Evolutionary conservation across 2,797 vertebrate species (phyloP).

Genomic region (Synanceia verrucosa): DNA sequence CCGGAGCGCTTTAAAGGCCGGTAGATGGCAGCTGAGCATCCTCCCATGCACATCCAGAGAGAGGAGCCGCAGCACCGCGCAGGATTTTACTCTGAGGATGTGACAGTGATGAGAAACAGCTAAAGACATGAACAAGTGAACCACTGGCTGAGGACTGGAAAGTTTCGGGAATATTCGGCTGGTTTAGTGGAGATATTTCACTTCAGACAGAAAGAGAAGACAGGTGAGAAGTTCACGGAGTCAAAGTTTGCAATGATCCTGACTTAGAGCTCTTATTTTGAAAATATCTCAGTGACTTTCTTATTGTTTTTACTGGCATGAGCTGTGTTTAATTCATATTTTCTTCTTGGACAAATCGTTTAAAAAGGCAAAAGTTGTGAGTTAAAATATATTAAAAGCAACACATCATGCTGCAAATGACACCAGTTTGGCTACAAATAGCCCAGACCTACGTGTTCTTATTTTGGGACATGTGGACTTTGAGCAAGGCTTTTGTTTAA

Average conservation of each 20-base stretch:
- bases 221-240: slow-evolving; percentile 58
- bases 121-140: slow-evolving; percentile 7
- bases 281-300: too few relatives aligned
- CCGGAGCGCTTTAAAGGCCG: slow-evolving; percentile 90
- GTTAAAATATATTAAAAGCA: too few relatives aligned
- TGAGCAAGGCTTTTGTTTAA: not conserved
- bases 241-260: not conserved
- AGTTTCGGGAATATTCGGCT: slow-evolving; percentile 10
- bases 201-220: not conserved
- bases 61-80: slow-evolving; percentile 1
- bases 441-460: not conserved
- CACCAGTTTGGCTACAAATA: not conserved
- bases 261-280: not conserved
- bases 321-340: not conserved
- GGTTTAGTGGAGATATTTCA: slow-evolving; percentile 50
- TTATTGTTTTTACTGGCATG: not conserved
- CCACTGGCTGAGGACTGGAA: slow-evolving; percentile 36
- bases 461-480: not conserved
- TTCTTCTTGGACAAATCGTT: too few relatives aligned
- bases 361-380: too few relatives aligned
- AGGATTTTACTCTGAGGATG: slow-evolving; percentile 42
- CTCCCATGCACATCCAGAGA: slow-evolving; percentile 45
- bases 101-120: not conserved
- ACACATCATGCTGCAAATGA: too few relatives aligned
- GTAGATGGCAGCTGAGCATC: slow-evolving; percentile 84